Base-by-base conservation (phyloP, 2,888 invertebrate genomes). In the Xanthorhoe spadicearia region DNA sequence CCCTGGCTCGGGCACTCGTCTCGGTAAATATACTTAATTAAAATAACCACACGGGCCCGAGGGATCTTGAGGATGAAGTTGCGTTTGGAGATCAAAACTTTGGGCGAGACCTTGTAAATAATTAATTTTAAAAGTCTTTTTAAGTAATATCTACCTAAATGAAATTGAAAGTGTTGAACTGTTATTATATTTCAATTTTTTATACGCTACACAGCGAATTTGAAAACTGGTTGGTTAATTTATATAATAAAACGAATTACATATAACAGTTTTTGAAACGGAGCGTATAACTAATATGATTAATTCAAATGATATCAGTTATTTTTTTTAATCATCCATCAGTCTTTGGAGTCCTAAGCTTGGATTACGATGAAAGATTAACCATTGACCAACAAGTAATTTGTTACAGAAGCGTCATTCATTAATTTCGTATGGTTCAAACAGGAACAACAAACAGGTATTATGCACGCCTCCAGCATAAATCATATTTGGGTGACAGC, bases 1-100 rank as follows among this genome's bases (percentile, higher is more conserved):
- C 75, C 66, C 6, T 4, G 3, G 78, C 81, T 78, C 79, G 75
- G 74, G 77, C 79, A 83, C 85, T 83, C 84, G 82, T 86, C 83
- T 83, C 84, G 78, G 83, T 85, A 87, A 89, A 89, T 88, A 88
- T 87, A 86, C 85, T 90, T 91, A 90, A 91, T 91, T 91, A 91
- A 90, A 91, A 91, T 90, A 88, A 88, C 87, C 88, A 81, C 88
- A 86, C 86, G 82, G 81, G 76, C 76, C 84, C 82, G 80, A 69
- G 83, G 84, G 77, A 79, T 85, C 82, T 79, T 79, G 79, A 82
- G 83, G 79, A 78, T 74, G 80, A 83, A 86, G 83, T 86, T 80
- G 75, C 73, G 81, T 82, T 80, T 80, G 75, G 78, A 78, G 83
- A 83, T 83, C 54, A 82, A 83, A 87, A 84, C 77, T 85, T 85